phyloP scores from a whole-genome alignment of 2,797 vertebrate genomes.

The Vultur gryphus region DNA sequence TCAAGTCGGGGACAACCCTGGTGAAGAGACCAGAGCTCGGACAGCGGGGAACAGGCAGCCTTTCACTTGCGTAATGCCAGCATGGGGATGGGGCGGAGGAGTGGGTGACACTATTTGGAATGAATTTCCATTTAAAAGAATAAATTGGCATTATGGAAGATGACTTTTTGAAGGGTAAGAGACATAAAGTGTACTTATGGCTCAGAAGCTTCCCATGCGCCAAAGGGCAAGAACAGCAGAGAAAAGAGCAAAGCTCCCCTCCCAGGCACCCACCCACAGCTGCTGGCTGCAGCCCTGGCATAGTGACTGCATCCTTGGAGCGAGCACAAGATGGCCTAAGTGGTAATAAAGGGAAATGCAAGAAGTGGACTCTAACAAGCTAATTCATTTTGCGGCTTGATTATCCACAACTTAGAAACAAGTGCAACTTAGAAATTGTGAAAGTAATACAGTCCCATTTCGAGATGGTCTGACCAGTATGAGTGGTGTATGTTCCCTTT shows the following conservation, averaged over 20 bases:
- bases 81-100: background rate
- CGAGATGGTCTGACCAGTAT: background rate
- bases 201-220: background rate
- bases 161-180: background rate
- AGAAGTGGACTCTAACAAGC: background rate
- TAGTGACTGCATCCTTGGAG: background rate
- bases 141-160: background rate
- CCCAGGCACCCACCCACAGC: background rate
- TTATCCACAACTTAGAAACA: background rate
- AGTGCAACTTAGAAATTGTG: background rate
- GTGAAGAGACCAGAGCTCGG: background rate
- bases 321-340: background rate
- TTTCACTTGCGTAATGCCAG: background rate
- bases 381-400: background rate
- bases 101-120: background rate
- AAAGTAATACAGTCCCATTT: background rate
- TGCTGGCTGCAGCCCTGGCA: background rate
- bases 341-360: background rate
- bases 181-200: background rate
- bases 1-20: background rate
- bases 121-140: background rate
- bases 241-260: background rate
- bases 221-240: background rate
- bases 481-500: background rate
- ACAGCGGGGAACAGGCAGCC: background rate